These are phyloP conservation scores for Poecilia velifera DNA, from an alignment of 2,797 vertebrate species.

Conservation along the genomic window DNA sequence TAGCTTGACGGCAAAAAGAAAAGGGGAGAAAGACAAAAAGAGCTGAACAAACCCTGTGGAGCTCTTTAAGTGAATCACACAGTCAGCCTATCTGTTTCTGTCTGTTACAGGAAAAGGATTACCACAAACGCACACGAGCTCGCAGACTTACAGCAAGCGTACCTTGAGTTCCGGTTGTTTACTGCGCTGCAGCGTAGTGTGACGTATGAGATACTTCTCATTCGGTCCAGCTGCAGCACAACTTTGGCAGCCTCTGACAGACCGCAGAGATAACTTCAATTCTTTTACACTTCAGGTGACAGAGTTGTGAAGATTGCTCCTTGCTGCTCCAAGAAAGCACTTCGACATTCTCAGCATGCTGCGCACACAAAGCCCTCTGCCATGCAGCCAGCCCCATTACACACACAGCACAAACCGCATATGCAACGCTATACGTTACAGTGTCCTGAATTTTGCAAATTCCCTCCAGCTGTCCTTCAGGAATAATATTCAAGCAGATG, in stretches of 20 bases:
- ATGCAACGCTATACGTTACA: background rate
- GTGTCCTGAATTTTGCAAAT: background rate
- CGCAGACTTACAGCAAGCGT: background rate
- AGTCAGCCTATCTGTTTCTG: background rate
- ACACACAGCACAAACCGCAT: background rate
- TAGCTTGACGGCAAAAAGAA: background rate
- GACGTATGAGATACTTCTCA: conserved; percentile 7
- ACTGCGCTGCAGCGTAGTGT: background rate
- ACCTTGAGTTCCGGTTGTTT: background rate
- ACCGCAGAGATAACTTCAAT: background rate
- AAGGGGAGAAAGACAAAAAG: background rate
- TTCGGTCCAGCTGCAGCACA: background rate
- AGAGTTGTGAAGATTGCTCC: conserved; percentile 12
- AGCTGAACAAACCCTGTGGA: background rate
- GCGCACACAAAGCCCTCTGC: background rate
- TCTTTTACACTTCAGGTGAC: conserved; percentile 10
- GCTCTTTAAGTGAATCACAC: background rate
- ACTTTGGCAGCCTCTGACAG: conserved; percentile 8
- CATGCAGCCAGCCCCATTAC: background rate
- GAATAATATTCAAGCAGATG: background rate
- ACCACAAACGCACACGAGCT: background rate
- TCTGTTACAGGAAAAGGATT: background rate
- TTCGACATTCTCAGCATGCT: background rate
- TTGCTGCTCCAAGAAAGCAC: background rate
- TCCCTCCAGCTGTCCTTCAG: background rate